Base-by-base conservation (phyloP, 2,113 vertebrate genomes). In the Boleophthalmus pectinirostris region DNA sequence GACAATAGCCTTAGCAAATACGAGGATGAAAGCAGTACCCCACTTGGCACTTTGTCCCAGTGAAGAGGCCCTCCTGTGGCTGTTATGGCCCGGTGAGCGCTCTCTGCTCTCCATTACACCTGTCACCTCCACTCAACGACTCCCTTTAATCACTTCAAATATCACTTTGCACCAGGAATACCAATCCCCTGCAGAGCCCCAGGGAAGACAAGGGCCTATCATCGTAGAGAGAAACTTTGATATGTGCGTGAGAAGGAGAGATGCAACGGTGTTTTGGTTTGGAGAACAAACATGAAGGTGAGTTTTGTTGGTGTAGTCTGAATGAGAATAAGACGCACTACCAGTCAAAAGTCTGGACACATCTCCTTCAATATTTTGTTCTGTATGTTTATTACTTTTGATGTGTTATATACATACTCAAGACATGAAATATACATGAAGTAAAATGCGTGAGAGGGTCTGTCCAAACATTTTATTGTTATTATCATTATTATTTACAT, bases 111-210 rank as follows among this genome's bases (percentile, higher is more conserved):
- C 87, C 79, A 86, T 89, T 89, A 88, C 74, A 86, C 73, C 82
- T 88, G 90, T 88, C 88, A 85, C 78, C 86, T 85, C 70, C 33
- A 35, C 86, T 82, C 77, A 88, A 70, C 29, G 71, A 70, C 81
- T 80, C 63, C 72, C 87, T 93, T 91, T 89, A 88, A 90, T 91
- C 85, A 91, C 84, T 80, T 85, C 82, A 87, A 82, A 88, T 87
- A 90, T 88, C 80, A 85, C 91, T 88, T 89, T 87, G 87, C 86
- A 86, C 70, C 3, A 84, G 74, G 78, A 81, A 84, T 86, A 84
- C 74, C 77, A 88, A 82, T 82, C 81, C 79, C 69, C 69, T 82
- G 72, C 65, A 66, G 75, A 82, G 79, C 78, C 68, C 45, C 70
- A 18, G 64, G 63, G 65, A 79, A 85, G 85, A 89, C 83, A 82